Percentiles rank a stretch among this genome's conserved stretches.
Conservation (phyloP, 2,888 invertebrate species). For the Carabus problematicus region DNA sequence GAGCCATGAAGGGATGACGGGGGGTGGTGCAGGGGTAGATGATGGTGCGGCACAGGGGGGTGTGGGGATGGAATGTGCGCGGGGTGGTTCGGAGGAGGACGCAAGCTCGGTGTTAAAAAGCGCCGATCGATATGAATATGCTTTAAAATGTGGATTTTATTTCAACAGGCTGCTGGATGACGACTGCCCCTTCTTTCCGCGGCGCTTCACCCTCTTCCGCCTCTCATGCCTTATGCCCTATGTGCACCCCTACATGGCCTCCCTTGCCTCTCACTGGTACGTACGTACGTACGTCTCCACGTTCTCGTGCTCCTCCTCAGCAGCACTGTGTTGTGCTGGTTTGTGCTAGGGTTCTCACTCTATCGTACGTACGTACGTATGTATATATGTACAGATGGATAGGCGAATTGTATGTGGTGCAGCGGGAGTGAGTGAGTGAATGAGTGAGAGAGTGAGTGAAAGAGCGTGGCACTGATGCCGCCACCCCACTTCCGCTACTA, state of each 20-base stretch:
- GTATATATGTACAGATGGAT: too few relatives aligned
- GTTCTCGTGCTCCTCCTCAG: slow-evolving; percentile 44
- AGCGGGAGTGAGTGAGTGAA: too few relatives aligned
- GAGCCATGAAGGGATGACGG: slow-evolving; percentile 46
- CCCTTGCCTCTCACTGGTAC: slow-evolving; percentile 33
- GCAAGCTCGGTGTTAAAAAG: slow-evolving; percentile 65
- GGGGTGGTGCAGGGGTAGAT: slow-evolving; percentile 45
- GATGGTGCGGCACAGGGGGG: slow-evolving; percentile 46
- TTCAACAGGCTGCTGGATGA: slow-evolving; percentile 61
- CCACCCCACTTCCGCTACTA: slow-evolving; percentile 10
- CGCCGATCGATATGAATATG: slow-evolving; percentile 71
- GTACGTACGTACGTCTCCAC: slow-evolving; percentile 45
- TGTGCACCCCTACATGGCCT: too few relatives aligned
- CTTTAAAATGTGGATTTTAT: slow-evolving; percentile 72
- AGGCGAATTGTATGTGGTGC: too few relatives aligned
- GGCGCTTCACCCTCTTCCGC: slow-evolving; percentile 45
- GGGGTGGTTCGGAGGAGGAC: slow-evolving; percentile 48
- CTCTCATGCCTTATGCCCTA: slow-evolving; percentile 31
- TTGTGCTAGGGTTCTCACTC: slow-evolving; percentile 3
- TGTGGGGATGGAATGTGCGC: too few relatives aligned
- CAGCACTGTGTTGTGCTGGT: slow-evolving; percentile 17
- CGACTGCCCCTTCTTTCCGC: slow-evolving; percentile 55
- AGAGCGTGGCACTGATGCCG: not conserved
- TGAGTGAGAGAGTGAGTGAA: too few relatives aligned
- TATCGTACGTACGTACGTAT: not conserved